Evolutionary conservation across 2,797 vertebrate genomes (phyloP).

Genomic region (Phalloptychus januarius): DNA sequence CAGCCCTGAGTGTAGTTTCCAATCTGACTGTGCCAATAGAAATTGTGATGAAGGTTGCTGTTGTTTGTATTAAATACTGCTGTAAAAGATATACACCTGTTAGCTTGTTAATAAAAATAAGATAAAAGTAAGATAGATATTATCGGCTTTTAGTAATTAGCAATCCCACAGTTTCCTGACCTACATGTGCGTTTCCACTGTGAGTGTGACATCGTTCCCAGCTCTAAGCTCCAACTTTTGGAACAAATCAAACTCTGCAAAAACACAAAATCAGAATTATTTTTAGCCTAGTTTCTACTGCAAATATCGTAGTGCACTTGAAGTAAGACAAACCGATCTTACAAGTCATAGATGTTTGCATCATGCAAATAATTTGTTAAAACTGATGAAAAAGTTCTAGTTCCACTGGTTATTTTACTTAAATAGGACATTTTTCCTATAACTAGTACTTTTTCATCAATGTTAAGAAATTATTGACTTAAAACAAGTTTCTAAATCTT

Average conservation of each 20-base stretch:
- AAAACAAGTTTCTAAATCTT: no score
- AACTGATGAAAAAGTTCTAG: no score
- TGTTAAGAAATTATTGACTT: no score
- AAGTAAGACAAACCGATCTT: no score
- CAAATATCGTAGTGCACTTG: no score
- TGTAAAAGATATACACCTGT: neutral
- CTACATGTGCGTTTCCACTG: neutral
- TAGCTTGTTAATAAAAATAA: neutral
- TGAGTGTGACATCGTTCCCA: neutral
- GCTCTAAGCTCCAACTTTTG: neutral
- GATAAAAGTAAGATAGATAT: neutral
- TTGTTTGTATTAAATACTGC: neutral
- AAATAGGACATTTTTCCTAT: no score
- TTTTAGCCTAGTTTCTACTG: no score
- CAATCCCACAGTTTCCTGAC: neutral
- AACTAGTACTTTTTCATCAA: no score
- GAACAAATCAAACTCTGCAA: neutral
- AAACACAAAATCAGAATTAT: no score
- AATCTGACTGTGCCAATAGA: neutral
- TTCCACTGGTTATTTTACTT: no score
- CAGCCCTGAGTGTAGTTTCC: neutral
- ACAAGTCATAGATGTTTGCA: no score
- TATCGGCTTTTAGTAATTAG: neutral
- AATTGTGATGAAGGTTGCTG: neutral
- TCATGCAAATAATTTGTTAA: no score